Base-by-base conservation (phyloP, 2,888 invertebrate species). In the Drosophila aldrichi region DNA sequence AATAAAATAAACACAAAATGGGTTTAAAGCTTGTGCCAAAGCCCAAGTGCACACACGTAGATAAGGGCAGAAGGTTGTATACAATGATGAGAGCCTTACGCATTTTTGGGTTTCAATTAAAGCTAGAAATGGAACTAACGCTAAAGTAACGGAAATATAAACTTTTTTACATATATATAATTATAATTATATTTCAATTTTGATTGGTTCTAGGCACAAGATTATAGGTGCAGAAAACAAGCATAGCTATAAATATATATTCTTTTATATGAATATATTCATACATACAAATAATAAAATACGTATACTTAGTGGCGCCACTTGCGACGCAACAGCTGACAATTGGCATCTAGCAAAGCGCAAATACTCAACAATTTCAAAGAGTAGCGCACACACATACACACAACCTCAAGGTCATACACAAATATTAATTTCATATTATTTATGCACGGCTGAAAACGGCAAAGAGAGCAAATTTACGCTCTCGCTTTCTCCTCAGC, bases 311-410 rank as follows among this genome's bases (percentile, higher is more conserved):
- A 59, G 64, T 76, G 75, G 73, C 72, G 77, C 77, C 73, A 72
- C 49, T 54, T 51, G 38, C 54, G 43, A 49, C 51, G 63, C 76
- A 68, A 76, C 75, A 77, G 76, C 61, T 68, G 72, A n/a, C 75
- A 57, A 59, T 55, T 55, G 55, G 55, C 43, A 40, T 12, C 32
- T 32, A 32, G 56, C 41, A 43, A 56, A 34, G 16, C 56, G 56
- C 43, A 43, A 56, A 56, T 32, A 32, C 8, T 38, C 36, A 54
- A 46, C 34, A 52, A 36, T 20, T 57, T 55, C 25, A 61, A 46
- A 38, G 43, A 14, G 44, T 56, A 34, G 29, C 10, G 10, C 10
- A 20, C 22, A 43, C 20, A 43, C 22, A 0, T 32, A 20, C 12
- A 20, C 14, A 20, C 18, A 49, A 16, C 36, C 43, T 56, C 56